phyloP scores from a whole-genome alignment of 1,140 invertebrate species.

The Calosoma granatense region DNA sequence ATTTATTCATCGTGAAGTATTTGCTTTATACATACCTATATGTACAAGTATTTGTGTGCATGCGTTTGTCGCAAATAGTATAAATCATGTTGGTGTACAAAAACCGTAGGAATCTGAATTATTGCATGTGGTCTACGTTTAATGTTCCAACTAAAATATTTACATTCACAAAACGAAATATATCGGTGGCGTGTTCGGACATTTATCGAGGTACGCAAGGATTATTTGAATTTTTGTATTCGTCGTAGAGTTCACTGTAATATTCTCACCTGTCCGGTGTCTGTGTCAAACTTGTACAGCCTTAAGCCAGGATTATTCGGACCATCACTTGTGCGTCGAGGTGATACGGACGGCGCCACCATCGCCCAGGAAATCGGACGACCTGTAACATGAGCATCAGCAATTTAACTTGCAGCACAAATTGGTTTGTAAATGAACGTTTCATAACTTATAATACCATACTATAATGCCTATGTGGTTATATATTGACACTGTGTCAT shows the following conservation, averaged over 20 bases:
- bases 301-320: slow-evolving; percentile 82
- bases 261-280: slow-evolving; percentile 57
- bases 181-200: neutral
- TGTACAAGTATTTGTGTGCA: too few species aligned
- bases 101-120: slow-evolving; percentile 3
- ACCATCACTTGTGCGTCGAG: slow-evolving; percentile 56
- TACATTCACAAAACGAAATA: too few species aligned
- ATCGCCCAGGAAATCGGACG: slow-evolving; percentile 74
- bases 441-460: too few species aligned
- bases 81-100: too few species aligned
- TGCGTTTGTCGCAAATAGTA: too few species aligned
- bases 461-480: too few species aligned
- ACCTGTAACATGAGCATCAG: too few species aligned
- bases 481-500: too few species aligned
- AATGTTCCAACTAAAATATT: slow-evolving; percentile 1
- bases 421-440: too few species aligned
- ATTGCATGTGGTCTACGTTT: neutral
- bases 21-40: too few species aligned
- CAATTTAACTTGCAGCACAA: too few species aligned
- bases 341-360: slow-evolving; percentile 77
- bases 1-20: too few species aligned
- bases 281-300: slow-evolving; percentile 79
- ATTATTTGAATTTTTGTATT: neutral
- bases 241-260: neutral
- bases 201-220: neutral